phyloP scores from a whole-genome alignment of 2,113 vertebrate genomes.

The Beaufortia kweichowensis region DNA sequence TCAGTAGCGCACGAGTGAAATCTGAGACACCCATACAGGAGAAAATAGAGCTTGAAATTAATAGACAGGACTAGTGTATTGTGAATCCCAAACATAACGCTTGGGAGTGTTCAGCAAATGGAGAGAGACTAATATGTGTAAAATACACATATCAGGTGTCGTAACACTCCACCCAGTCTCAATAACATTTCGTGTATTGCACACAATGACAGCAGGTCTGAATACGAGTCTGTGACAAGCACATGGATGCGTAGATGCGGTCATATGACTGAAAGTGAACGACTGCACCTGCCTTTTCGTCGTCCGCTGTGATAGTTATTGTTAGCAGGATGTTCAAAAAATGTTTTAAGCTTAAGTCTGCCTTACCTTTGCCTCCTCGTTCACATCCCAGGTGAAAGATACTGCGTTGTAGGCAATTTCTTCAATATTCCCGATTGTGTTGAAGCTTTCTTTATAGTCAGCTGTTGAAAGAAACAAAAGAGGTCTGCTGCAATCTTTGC shows the following conservation, averaged over 20 bases:
- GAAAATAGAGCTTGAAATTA: conserved; percentile 7
- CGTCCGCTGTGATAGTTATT: not conserved
- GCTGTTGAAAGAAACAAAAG: conserved; percentile 62
- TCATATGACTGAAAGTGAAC: conserved; percentile 1
- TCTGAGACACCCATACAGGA: not conserved
- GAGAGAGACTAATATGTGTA: conserved; percentile 6
- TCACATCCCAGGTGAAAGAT: conserved; percentile 96
- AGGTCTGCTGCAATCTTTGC: not conserved
- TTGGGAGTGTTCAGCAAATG: conserved; percentile 25
- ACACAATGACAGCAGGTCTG: not conserved
- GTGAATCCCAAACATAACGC: conserved; percentile 35
- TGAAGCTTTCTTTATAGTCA: conserved; percentile 97
- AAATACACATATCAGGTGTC: conserved; percentile 38
- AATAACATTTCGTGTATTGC: conserved; percentile 19
- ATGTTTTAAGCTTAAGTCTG: too few species aligned
- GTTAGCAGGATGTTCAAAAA: conserved; percentile 12
- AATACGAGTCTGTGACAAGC: not conserved
- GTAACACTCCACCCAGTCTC: conserved; percentile 13
- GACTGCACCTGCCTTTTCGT: not conserved
- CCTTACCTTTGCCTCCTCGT: conserved; percentile 92
- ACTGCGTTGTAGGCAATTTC: conserved; percentile 96
- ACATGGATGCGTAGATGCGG: not conserved
- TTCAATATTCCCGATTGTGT: conserved; percentile 93
- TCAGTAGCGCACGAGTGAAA: not conserved
- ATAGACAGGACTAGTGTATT: not conserved